phyloP scores from a whole-genome alignment of 2,888 invertebrate species.

The Limnephilus auricula region DNA sequence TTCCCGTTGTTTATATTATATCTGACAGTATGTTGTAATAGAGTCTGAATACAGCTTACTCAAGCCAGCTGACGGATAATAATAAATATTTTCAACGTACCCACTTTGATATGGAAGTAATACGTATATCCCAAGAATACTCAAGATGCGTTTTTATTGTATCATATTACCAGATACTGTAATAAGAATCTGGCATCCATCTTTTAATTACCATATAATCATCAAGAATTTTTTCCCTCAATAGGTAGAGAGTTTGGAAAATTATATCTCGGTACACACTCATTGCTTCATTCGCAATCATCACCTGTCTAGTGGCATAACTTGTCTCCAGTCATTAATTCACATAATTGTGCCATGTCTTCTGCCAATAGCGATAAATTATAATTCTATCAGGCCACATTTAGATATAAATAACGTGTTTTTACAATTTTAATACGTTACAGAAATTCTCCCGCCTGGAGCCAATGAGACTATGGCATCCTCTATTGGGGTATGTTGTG shows the following conservation, averaged over 20 bases:
- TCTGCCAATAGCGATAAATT: no score
- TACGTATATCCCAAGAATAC: neutral
- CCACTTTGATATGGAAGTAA: neutral
- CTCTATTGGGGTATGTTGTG: no score
- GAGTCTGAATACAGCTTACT: neutral
- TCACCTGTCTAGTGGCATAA: neutral
- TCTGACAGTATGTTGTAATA: neutral
- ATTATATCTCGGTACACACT: neutral
- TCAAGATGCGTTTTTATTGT: neutral
- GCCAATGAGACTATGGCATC: no score
- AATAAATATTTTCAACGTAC: neutral
- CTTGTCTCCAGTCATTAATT: neutral
- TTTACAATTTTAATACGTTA: no score
- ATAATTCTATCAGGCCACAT: no score
- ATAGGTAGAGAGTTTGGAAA: neutral
- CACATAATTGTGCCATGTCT: neutral
- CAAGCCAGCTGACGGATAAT: neutral
- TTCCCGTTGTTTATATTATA: slow-evolving; percentile 3
- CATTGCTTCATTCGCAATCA: neutral
- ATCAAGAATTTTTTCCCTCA: neutral
- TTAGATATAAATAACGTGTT: no score
- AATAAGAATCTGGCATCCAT: neutral
- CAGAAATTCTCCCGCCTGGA: no score
- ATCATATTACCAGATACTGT: neutral
- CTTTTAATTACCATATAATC: neutral